Evolutionary conservation across 2,113 vertebrate species (phyloP), one percentile per base, ranked within the genome.

Genomic region (Echinops telfairi): DNA sequence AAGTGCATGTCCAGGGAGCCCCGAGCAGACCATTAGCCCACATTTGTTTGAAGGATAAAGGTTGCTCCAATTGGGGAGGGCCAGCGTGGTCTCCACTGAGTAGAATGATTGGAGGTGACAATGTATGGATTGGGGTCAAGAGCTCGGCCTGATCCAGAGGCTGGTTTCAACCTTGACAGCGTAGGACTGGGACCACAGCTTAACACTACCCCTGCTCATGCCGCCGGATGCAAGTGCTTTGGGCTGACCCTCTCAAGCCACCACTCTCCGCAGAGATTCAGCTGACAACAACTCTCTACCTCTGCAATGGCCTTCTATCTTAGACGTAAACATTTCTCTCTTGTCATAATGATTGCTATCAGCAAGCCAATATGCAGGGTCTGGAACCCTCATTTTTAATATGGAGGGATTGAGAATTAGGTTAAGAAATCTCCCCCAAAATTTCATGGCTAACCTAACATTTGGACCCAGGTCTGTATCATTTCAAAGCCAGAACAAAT

Each of bases 401-500:
- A 76, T 36, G 58, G 88, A 31, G 19, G 91, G 11, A 53, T 12
- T 76, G 60, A 91, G 58, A 64, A 3, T 79, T 23, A 83, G 31
- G 16, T 76, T 86, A 40, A 83, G 38, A 27, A 88, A 83, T 31
- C 43, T 53, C 33, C 38, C 27, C 27, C 16, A 60, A 80, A 36
- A 3, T 66, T 73, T 82, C 53, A 77, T 27, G 73, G 53, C 40
- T 92, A 84, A 92, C 43, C 66, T 91, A 75, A 33, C 8, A 40
- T 79, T 89, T 73, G 10, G n/a, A 87, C 3, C 0, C 4, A 83
- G 43, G 23, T 40, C 15, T 83, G 53, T 88, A 15, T 92, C 25
- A 85, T 88, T 82, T 88, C 73, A 82, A 95, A 96, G 14, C 23
- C 16, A 89, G n/a, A 57, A 31, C 38, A 83, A 89, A 83, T 82